Evolutionary conservation across 2,888 invertebrate species (phyloP).

Genomic region (Dryocosmus kuriphilus): DNA sequence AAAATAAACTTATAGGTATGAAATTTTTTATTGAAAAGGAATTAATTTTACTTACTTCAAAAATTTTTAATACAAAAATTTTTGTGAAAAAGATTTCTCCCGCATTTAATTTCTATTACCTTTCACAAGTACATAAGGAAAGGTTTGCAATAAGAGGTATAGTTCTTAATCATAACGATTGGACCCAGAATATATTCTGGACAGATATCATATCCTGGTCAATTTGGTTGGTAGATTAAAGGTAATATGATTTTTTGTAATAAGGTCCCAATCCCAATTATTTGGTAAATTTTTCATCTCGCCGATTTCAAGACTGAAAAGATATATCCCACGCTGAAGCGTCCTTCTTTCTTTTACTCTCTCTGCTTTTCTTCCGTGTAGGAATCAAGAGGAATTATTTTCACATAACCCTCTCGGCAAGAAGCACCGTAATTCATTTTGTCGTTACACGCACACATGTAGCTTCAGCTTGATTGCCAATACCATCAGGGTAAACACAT

Average conservation of each 20-base stretch:
- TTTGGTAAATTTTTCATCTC: slow-evolving; percentile 46
- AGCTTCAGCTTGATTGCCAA: slow-evolving; percentile 67
- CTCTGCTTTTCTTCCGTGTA: slow-evolving; percentile 46
- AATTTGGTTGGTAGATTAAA: slow-evolving; percentile 1
- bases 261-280: slow-evolving; percentile 43
- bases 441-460: slow-evolving; percentile 65
- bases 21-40: too few relatives aligned
- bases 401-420: slow-evolving; percentile 59
- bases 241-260: slow-evolving; percentile 6
- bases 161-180: background rate
- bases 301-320: slow-evolving; percentile 46
- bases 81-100: too few relatives aligned
- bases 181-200: background rate
- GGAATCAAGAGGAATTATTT: slow-evolving; percentile 61
- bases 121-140: too few relatives aligned
- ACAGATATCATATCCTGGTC: background rate
- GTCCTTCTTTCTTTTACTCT: slow-evolving; percentile 30
- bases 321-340: slow-evolving; percentile 39
- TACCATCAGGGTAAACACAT: slow-evolving; percentile 57
- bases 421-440: slow-evolving; percentile 67
- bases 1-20: too few relatives aligned
- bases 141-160: background rate
- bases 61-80: too few relatives aligned
- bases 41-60: too few relatives aligned
- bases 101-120: too few relatives aligned